Base-by-base conservation (phyloP, 2,888 invertebrate species). In the Aleiodes alternator region DNA sequence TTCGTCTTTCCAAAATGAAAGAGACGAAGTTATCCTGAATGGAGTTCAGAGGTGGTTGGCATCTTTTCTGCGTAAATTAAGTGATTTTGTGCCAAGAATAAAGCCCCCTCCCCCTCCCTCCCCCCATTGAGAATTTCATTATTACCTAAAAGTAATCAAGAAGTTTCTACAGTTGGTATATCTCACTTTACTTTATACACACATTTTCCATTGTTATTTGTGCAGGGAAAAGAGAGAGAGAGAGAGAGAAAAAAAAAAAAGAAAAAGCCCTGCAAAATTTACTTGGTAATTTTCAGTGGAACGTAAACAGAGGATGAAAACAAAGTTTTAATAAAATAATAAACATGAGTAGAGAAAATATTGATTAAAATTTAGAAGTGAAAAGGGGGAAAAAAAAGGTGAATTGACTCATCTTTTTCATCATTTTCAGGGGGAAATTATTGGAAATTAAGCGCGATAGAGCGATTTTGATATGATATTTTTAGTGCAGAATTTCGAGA, bases 81-180 rank as follows among this genome's bases (percentile, higher is more conserved):
- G 38, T 51, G 68, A 69, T 73, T 69, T 61, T 61, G 14, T 8
- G 38, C 38, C 43, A 43, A 43, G 31, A 68, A 61, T 31, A 16
- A 55, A 12, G 34, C 23, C 23, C 23, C 23, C 23, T 2, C 23
- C 23, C 23, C 23, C 23, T 2, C 23, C 23, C 2, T 23, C 23
- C 1, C 34, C 16, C 59, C 34, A 43, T 6, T 7, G 75, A 70
- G 55, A 66, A 75, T 70, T 71, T 31, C 31, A 64, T 70, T 70
- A 70, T 70, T 61, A 55, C 53, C 53, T 34, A 8, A 53, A 69
- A 61, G 64, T 70, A 75, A 70, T 53, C 70, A 70, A 48, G n/a
- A 70, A 75, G 61, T 75, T 75, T 53, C 61, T 14, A 11, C 61
- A 34, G 34, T 34, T 12, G 29, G 38, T 38, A 38, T 61, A 43